phyloP scores from a whole-genome alignment of 2,888 invertebrate species.

The Trachelus tabidus region DNA sequence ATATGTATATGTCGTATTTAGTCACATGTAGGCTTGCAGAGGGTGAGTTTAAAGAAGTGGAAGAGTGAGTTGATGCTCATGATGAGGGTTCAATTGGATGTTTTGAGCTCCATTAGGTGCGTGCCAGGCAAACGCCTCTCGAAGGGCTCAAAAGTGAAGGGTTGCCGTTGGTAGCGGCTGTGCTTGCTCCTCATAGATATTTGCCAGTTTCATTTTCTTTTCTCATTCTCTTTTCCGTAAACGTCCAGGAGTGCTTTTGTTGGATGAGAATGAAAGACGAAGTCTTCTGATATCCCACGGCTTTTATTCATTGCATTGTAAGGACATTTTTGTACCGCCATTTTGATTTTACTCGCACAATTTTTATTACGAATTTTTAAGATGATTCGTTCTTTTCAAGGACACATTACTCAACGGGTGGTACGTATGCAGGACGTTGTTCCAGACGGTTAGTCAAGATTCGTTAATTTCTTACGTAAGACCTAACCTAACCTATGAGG shows the following conservation, averaged over 20 bases:
- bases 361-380: background rate
- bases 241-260: background rate
- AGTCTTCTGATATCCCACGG: background rate
- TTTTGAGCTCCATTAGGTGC: conserved; percentile 30
- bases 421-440: background rate
- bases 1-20: background rate
- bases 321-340: background rate
- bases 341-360: background rate
- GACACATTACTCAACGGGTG: background rate
- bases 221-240: background rate
- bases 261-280: background rate
- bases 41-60: background rate
- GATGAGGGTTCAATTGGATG: conserved; percentile 28
- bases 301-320: background rate
- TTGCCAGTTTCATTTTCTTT: background rate
- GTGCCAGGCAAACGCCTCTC: conserved; percentile 17
- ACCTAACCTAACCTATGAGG: background rate
- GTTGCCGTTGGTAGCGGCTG: background rate
- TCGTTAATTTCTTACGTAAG: background rate
- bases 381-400: background rate
- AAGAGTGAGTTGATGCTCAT: background rate
- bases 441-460: background rate
- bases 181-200: background rate
- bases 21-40: background rate
- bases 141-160: conserved; percentile 24